Base-by-base conservation (phyloP, 2,113 vertebrate species). In the Corythoichthys intestinalis region DNA sequence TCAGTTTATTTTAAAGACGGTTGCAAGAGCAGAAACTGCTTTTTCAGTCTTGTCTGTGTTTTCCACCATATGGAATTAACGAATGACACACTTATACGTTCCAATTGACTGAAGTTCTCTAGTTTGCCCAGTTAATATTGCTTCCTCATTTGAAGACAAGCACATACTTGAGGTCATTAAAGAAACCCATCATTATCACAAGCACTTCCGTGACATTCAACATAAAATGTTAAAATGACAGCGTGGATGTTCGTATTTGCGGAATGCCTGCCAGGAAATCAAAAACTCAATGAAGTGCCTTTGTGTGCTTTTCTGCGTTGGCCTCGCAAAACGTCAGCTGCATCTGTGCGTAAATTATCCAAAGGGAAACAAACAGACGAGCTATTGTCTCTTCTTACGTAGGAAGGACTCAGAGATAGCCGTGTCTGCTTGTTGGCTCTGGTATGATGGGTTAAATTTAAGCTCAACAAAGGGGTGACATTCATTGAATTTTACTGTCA, bases 211-310 rank as follows among this genome's bases (percentile, higher is more conserved):
- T 69, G 71, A 78, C 77, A 81, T 81, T 76, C 80, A 65, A 73
- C 69, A 72, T 82, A 71, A 84, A 76, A 70, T 65, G 64, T 69
- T 57, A 62, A 64, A 52, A 70, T 79, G 73, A 82, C 85, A 61
- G 77, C 66, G 39, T 74, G 73, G 85, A 78, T 66, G 65, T 73
- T 78, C 69, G 85, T 90, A 91, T 89, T 90, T 87, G 81, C 73
- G 79, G 72, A 69, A 75, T 37, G 71, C 80, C 39, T 72, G 85
- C 15, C 28, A 69, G 79, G 82, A 87, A 89, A 77, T n/a, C 72
- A 75, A 86, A 83, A 80, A 88, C 13, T 89, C 86, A 82, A 76
- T 80, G 85, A 87, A 86, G 76, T 72, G 60, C 68, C 71, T 70
- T 63, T 67, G 69, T 54, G 60, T 44, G 72, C 72, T 47, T 79